Percentiles rank a stretch among this genome's conserved stretches.
Conservation (phyloP, 64 coral and sea anemone genomes). For the Porites australiensis region DNA sequence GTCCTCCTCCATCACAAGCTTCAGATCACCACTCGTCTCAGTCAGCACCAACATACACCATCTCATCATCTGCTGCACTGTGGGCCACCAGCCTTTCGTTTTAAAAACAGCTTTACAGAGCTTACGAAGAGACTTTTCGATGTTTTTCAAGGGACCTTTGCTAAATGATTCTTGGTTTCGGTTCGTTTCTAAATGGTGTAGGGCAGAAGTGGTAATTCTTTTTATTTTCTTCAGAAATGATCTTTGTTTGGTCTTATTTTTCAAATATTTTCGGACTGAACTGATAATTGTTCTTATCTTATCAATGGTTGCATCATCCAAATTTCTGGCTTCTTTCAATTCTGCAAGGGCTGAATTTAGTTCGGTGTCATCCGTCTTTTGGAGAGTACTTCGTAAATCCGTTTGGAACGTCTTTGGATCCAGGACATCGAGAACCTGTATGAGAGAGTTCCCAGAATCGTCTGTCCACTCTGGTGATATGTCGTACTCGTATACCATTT, state of each 20-base stretch:
- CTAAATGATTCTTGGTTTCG: not conserved
- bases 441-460: not conserved
- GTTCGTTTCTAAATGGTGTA: not conserved
- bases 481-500: not conserved
- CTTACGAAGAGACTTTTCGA: not conserved
- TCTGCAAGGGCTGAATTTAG: not conserved
- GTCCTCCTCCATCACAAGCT: slow-evolving; percentile 1
- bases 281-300: not conserved
- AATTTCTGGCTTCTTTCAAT: not conserved
- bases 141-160: not conserved
- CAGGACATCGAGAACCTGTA: not conserved
- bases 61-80: not conserved
- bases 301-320: slow-evolving; percentile 1
- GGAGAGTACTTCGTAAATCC: not conserved
- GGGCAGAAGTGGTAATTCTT: not conserved
- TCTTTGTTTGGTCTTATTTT: not conserved
- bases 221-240: too few species aligned
- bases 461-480: slow-evolving; percentile 20
- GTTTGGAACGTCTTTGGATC: not conserved
- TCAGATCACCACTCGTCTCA: not conserved
- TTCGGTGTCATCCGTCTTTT: not conserved
- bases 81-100: not conserved
- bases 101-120: slow-evolving; percentile 11
- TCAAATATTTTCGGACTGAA: not conserved
- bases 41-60: slow-evolving; percentile 15